Evolutionary conservation across 2,797 vertebrate genomes (phyloP).

Genomic region (Tenualosa ilisha): DNA sequence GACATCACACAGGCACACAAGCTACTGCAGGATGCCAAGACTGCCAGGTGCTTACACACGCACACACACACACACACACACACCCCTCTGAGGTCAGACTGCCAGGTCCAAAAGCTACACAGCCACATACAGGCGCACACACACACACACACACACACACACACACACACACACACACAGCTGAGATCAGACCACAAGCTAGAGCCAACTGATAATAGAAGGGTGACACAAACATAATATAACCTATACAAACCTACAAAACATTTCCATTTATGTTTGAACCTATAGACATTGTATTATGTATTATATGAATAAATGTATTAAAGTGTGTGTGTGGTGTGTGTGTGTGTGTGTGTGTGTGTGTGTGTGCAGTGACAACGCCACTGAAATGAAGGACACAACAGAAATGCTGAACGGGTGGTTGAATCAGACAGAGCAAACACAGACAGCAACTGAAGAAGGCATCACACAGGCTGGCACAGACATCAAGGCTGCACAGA

Average conservation of each 20-base stretch:
- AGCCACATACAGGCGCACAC: not conserved
- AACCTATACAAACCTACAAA: no score
- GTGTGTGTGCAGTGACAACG: slow-evolving; percentile 74
- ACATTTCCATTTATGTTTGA: no score
- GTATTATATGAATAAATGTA: not conserved
- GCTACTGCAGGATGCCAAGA: slow-evolving; percentile 83
- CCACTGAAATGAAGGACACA: slow-evolving; percentile 77
- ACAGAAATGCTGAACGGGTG: slow-evolving; percentile 78
- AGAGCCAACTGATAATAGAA: no score
- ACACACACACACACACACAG: no score
- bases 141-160: no score
- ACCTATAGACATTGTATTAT: no score
- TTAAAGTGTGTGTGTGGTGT: slow-evolving; percentile 1
- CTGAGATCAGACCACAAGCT: no score
- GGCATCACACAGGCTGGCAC: slow-evolving; percentile 82
- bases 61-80: slow-evolving; percentile 18
- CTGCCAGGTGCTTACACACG: slow-evolving; percentile 76
- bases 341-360: slow-evolving; percentile 18
- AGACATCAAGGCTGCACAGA: slow-evolving; percentile 83
- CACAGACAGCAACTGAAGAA: slow-evolving; percentile 79
- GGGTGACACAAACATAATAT: no score
- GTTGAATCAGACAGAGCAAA: slow-evolving; percentile 84
- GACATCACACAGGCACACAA: slow-evolving; percentile 83
- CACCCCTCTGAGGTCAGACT: not conserved
- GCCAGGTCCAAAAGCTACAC: not conserved